Percentiles rank a stretch among this genome's conserved stretches.
Conservation (phyloP, 1,140 invertebrate genomes). For the Rhyacophila brunnea region DNA sequence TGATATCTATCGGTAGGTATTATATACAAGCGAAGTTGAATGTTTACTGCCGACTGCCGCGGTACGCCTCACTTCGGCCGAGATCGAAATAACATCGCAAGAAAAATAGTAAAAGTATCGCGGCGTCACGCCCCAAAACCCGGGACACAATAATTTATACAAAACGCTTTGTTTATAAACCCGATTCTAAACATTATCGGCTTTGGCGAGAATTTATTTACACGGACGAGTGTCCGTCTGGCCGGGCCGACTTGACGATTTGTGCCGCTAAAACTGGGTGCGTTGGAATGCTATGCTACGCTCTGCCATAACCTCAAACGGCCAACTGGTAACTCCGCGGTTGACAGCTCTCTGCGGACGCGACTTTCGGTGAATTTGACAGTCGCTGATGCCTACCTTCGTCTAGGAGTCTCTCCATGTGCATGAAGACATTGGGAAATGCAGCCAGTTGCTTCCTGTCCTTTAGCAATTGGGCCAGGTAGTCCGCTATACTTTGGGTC, state of each 20-base stretch:
- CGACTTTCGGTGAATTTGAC: background rate
- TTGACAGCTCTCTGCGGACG: background rate
- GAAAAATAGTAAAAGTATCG: slow-evolving; percentile 18
- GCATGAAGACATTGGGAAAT: slow-evolving; percentile 99
- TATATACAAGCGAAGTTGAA: too few relatives aligned
- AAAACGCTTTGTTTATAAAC: slow-evolving; percentile 22
- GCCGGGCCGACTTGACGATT: slow-evolving; percentile 4
- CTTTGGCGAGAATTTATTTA: background rate
- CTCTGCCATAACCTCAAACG: slow-evolving; percentile 15
- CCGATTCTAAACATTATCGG: background rate
- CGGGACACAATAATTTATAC: background rate
- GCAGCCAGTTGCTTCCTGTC: slow-evolving; percentile 99
- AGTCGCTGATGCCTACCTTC: slow-evolving; percentile 78
- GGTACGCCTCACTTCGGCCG: slow-evolving; percentile 8
- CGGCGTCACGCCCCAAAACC: slow-evolving; percentile 22
- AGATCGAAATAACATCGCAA: slow-evolving; percentile 7
- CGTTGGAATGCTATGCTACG: slow-evolving; percentile 12
- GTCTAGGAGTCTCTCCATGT: slow-evolving; percentile 97
- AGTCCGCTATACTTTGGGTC: slow-evolving; percentile 97
- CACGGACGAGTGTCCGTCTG: slow-evolving; percentile 1
- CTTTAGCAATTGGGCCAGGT: slow-evolving; percentile 99
- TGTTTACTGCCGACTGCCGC: too few relatives aligned
- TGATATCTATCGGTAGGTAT: too few relatives aligned
- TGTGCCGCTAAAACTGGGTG: slow-evolving; percentile 14
- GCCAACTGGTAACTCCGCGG: background rate